Evolutionary conservation across 2,888 invertebrate genomes (phyloP).

Genomic region (Cephus sareptanus): DNA sequence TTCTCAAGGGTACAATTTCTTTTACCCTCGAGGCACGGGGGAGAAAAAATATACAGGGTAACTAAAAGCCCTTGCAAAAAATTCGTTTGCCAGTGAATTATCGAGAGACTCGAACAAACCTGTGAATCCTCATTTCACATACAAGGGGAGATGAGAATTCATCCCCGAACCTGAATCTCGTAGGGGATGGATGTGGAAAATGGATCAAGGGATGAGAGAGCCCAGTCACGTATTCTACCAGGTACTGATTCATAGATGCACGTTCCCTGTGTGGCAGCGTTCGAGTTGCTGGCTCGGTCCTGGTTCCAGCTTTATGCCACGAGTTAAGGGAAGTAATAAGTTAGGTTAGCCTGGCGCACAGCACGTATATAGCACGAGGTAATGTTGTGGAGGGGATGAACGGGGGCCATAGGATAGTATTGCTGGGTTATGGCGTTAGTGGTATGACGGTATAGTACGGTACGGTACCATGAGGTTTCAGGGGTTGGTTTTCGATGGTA

Average conservation of each 20-base stretch:
- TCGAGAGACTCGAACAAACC: background rate
- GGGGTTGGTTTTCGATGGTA: background rate
- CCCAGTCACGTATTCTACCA: background rate
- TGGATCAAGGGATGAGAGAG: background rate
- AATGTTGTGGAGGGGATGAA: slow-evolving; percentile 9
- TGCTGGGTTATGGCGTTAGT: too few species aligned
- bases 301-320: slow-evolving; percentile 33
- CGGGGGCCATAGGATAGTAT: too few species aligned
- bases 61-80: background rate
- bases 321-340: slow-evolving; percentile 45
- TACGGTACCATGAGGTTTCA: background rate
- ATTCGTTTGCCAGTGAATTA: background rate
- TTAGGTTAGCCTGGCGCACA: slow-evolving; percentile 41
- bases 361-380: slow-evolving; percentile 30
- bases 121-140: background rate
- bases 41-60: background rate
- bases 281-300: background rate
- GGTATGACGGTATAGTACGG: background rate
- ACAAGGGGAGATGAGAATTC: background rate
- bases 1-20: background rate
- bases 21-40: background rate
- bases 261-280: background rate
- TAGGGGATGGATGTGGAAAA: background rate
- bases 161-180: background rate
- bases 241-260: background rate